Base-by-base conservation (phyloP, 1,140 invertebrate species). In the Caenorhabditis tropicalis region DNA sequence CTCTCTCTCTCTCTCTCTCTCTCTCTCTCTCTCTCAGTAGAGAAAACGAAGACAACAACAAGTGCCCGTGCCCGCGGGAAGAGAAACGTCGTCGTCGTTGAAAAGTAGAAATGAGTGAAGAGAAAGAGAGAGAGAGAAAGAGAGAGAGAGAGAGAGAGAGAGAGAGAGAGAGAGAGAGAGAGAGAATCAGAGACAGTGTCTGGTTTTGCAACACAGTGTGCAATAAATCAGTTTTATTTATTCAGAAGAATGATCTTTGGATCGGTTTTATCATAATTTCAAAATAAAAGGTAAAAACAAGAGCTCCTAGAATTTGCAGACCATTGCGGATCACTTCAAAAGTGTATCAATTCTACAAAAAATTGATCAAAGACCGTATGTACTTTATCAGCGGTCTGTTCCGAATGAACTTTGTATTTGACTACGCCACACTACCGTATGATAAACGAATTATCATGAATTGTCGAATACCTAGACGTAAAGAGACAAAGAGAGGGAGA, bases 21-120 rank as follows among this genome's bases (percentile, higher is more conserved):
- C 49, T 51, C 56, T 10, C 56, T 29, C 10, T 27, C 31, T 12
- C 10, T 4, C 29, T 9, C 49, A 51, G 21, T 16, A 5, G 19
- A 19, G 21, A 51, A n/a, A n/a, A n/a, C n/a, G 49, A 51, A 51
- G 58, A 65, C 58, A 65, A 65, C 58, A 65, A 65, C 58, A 65
- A 65, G 58, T 65, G 58, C 58, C 31, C 58, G 58, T 36, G 31
- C 58, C 31, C 15, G 58, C 33, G 58, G 58, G 58, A 65, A 36
- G 31, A 21, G 58, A 33, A 65, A 36, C 31, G 58, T 27, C 21
- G 53, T 16, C 24, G 53, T 31, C 56, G 49, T 51, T 51, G 49
- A 51, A 51, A 51, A 51, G 19, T 16, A 51, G 49, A n/a, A 51
- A n/a, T n/a, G n/a, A n/a, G n/a, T n/a, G 49, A 51, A n/a, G 51